Percentiles rank a stretch among this genome's conserved stretches.
Conservation (phyloP, 23 tunicate genomes). For the Halocynthia aurantium region DNA sequence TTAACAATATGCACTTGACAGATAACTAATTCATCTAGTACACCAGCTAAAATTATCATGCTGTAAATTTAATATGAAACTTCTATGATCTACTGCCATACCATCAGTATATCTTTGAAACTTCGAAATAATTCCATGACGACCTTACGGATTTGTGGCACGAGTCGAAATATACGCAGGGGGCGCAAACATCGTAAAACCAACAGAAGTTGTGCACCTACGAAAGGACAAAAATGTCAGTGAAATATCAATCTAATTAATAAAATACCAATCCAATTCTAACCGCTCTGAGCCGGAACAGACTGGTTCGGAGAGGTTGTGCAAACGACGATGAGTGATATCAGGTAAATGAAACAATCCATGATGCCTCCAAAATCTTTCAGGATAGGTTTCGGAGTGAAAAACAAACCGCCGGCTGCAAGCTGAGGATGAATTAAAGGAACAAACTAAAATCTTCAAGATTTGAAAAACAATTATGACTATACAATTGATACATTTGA, state of each 20-base stretch:
- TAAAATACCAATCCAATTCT: neutral
- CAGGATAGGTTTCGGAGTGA: conserved; percentile 92
- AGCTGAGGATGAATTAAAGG: conserved; percentile 23
- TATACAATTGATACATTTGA: no score
- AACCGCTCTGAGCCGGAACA: conserved; percentile 20
- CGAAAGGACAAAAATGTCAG: neutral
- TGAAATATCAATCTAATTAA: neutral
- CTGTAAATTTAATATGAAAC: no score
- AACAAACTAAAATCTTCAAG: no score
- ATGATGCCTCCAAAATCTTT: conserved; percentile 89
- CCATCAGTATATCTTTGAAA: conserved; percentile 97
- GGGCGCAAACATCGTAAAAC: conserved; percentile 87
- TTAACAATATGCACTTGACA: no score
- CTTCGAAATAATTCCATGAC: conserved; percentile 86
- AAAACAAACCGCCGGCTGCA: conserved; percentile 83
- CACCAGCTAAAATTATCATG: no score
- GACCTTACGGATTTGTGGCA: conserved; percentile 95
- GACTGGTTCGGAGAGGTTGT: conserved; percentile 17
- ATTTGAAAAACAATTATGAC: no score
- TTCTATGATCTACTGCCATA: neutral
- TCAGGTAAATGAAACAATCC: conserved; percentile 56
- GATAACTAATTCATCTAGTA: no score
- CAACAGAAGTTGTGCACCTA: conserved; percentile 49
- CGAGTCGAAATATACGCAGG: conserved; percentile 79
- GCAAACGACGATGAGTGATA: conserved; percentile 55